Base-by-base conservation (phyloP, 2,888 invertebrate genomes). In the Hermaeophaga mercurialis region DNA sequence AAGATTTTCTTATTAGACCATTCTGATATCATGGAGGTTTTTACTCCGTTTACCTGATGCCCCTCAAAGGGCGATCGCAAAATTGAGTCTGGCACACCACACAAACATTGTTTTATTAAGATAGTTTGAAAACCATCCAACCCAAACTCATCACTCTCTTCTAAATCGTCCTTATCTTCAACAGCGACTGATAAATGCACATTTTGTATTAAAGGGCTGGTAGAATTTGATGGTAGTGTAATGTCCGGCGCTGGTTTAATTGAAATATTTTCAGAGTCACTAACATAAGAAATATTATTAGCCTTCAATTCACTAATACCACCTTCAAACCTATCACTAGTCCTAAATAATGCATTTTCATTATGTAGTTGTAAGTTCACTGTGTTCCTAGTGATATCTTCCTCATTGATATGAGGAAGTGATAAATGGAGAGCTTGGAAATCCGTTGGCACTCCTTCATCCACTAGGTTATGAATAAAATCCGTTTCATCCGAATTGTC, bases 31-130 rank as follows among this genome's bases (percentile, higher is more conserved):
- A 82, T 80, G 1, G 82, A 80, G 14, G 80, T 80, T 31, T 83
- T 76, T 33, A 77, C 78, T 1, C 81, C 82, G 54, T 77, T 73
- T 49, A 79, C 75, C 66, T 80, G 78, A 64, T 81, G 83, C 59
- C 84, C 84, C 67, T 87, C 87, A 72, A 91, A 91, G 0, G 90
- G 86, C 70, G 86, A 87, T 3, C 85, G 79, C 36, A 91, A 74
- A 58, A 85, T 81, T 67, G 83, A 83, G 69, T 91, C 90, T 15
- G 89, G 84, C 59, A 90, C 84, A 18, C 85, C 85, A 77, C 92
- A 92, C 59, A 92, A 79, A 73, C 92, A 92, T 74, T 91, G 91
- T 45, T 85, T 85, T 36, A 90, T 83, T 41, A 92, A 79, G 46
- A 83, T 83, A 67, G 82, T 82, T 72, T 89, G 88, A 46, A 89